Conservation (phyloP, 2,113 vertebrate species). For the Crotalus horridus region DNA sequence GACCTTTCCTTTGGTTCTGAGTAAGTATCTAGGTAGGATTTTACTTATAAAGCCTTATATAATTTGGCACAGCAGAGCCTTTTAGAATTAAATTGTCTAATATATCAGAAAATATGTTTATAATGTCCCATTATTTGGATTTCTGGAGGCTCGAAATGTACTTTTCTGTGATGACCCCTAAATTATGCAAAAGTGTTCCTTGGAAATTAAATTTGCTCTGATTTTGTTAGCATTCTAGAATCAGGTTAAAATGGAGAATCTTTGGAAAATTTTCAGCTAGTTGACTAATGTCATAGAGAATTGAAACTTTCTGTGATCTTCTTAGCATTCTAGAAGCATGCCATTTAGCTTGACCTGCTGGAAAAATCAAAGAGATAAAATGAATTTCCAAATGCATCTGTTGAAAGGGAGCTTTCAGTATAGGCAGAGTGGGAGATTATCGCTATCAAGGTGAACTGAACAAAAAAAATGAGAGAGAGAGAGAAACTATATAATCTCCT, state of each 20-base stretch:
- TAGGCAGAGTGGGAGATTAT: neutral
- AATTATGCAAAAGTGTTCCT: neutral
- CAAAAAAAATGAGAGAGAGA: no score
- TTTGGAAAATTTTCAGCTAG: neutral
- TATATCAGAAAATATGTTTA: neutral
- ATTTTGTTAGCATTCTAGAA: neutral
- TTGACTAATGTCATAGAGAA: neutral
- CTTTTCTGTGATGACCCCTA: neutral
- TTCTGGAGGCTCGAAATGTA: neutral
- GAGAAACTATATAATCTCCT: neutral
- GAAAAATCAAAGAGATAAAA: neutral
- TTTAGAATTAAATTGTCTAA: neutral
- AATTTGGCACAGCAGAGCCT: neutral
- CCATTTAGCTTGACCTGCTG: neutral
- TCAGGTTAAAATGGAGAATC: neutral
- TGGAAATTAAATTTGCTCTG: neutral
- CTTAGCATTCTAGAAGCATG: neutral
- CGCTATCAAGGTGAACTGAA: neutral
- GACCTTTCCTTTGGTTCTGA: neutral
- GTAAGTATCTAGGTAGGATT: neutral
- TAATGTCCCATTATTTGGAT: neutral
- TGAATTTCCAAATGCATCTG: neutral
- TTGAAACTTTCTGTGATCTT: neutral
- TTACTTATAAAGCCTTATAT: neutral
- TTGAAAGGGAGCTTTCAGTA: neutral